These are phyloP conservation scores for Chaetoderma sp. DNA, from an alignment of 2,888 invertebrate species.

Conservation along the genomic window DNA sequence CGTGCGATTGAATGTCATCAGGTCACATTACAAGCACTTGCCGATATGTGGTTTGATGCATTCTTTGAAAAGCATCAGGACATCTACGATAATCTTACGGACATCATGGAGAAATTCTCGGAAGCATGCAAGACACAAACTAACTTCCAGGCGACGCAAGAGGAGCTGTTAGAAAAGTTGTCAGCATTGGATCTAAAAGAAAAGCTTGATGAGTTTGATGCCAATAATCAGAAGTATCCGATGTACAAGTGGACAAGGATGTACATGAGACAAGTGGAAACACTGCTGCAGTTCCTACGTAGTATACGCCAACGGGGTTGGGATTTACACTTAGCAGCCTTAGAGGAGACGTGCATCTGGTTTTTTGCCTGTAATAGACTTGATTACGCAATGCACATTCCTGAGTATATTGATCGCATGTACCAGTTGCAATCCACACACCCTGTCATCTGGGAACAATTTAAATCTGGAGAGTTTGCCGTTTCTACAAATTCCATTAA, in stretches of 20 bases:
- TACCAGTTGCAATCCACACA: not conserved
- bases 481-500: not conserved
- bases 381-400: no score
- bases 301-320: constrained; percentile 23
- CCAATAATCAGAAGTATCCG: constrained; percentile 9
- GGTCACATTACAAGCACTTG: not conserved
- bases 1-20: constrained; percentile 12
- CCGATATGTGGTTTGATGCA: constrained; percentile 1
- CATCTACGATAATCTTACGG: no score
- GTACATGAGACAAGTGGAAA: constrained; percentile 15
- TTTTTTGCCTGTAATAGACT: not conserved
- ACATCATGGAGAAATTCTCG: not conserved
- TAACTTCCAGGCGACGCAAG: not conserved
- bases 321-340: not conserved
- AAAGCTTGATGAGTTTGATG: constrained; percentile 6
- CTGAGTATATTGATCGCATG: not conserved
- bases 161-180: not conserved
- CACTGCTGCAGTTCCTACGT: constrained; percentile 18
- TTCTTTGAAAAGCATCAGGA: not conserved
- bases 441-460: not conserved
- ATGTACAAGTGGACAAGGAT: constrained; percentile 9
- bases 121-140: not conserved
- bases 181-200: not conserved
- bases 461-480: not conserved
- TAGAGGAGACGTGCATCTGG: not conserved